Percentiles rank a stretch among this genome's conserved stretches.
Evolutionary conservation across 2,797 vertebrate species (phyloP).

Genomic region (Phoebastria nigripes): DNA sequence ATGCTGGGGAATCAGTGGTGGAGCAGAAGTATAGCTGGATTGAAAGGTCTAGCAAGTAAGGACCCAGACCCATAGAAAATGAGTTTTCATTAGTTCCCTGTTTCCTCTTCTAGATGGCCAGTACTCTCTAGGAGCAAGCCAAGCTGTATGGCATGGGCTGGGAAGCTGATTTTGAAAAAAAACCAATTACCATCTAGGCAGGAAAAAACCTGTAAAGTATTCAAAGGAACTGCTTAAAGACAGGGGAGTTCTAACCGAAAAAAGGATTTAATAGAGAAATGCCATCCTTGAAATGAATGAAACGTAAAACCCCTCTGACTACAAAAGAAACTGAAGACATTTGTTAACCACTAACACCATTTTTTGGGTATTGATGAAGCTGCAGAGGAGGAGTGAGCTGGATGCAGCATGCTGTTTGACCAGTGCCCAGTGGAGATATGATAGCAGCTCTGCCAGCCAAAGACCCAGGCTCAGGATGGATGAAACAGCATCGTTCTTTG

Average conservation of each 20-base stretch:
- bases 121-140: background rate
- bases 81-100: background rate
- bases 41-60: background rate
- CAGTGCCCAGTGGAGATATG: background rate
- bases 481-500: accelerated
- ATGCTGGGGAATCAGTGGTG: background rate
- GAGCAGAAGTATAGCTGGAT: background rate
- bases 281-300: background rate
- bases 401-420: background rate
- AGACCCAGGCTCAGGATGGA: background rate
- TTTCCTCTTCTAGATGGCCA: background rate
- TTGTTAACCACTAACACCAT: background rate
- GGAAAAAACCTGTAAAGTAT: background rate
- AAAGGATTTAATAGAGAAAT: background rate
- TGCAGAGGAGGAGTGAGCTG: background rate
- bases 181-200: background rate
- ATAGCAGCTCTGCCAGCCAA: background rate
- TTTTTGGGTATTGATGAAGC: background rate
- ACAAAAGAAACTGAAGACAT: background rate
- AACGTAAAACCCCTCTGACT: background rate
- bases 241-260: background rate
- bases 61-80: background rate
- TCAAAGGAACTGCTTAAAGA: background rate
- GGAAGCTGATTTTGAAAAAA: background rate
- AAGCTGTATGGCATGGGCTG: background rate